Evolutionary conservation across 2,797 vertebrate genomes (phyloP).

Genomic region (Sebastes steindachneri): DNA sequence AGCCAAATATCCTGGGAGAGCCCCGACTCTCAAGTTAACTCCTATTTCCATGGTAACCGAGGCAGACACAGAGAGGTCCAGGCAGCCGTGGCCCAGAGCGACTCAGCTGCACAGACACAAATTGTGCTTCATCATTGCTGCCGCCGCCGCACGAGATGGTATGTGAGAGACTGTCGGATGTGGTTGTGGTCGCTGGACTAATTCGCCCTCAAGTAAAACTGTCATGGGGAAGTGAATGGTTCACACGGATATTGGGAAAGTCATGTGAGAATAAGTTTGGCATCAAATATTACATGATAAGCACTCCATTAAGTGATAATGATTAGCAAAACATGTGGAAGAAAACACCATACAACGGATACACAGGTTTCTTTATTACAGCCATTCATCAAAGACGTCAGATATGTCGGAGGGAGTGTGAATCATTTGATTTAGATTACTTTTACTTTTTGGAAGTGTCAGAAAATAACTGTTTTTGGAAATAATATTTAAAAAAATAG

Average conservation of each 20-base stretch:
- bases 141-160: slow-evolving; percentile 16
- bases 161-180: not conserved
- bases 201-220: not conserved
- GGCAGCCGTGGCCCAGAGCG: slow-evolving; percentile 52
- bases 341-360: not conserved
- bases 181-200: not conserved
- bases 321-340: not conserved
- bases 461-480: not conserved
- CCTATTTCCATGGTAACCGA: slow-evolving; percentile 80
- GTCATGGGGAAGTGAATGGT: not conserved
- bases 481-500: not conserved
- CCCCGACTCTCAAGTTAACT: slow-evolving; percentile 70
- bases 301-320: not conserved
- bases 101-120: slow-evolving; percentile 58
- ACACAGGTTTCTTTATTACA: not conserved
- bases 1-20: slow-evolving; percentile 55
- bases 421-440: not conserved
- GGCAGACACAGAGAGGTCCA: slow-evolving; percentile 60
- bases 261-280: not conserved
- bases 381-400: not conserved
- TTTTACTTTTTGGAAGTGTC: not conserved
- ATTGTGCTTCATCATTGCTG: slow-evolving; percentile 53
- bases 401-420: not conserved
- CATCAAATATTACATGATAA: not conserved
- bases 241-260: not conserved